phyloP scores from a whole-genome alignment of 2,113 vertebrate species.

The Apodemus speciosus region DNA sequence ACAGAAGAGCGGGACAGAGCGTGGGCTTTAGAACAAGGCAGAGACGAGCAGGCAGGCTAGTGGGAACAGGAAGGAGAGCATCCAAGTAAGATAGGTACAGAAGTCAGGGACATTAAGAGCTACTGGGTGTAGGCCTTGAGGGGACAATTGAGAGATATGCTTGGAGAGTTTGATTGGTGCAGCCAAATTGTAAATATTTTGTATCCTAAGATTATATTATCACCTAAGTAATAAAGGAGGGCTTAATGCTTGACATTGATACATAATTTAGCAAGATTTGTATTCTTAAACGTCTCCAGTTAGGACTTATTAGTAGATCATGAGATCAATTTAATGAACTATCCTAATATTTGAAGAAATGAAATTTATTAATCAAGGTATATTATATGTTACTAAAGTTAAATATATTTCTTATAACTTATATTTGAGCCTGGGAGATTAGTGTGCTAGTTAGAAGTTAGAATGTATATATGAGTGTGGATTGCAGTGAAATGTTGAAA shows the following conservation, averaged over 20 bases:
- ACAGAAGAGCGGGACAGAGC: not conserved
- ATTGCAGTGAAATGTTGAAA: not conserved
- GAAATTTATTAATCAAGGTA: not conserved
- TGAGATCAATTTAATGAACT: slow-evolving; percentile 38
- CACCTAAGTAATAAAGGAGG: not conserved
- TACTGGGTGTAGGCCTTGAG: not conserved
- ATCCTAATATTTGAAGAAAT: not conserved
- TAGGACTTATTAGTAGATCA: not conserved
- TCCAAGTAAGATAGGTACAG: not conserved
- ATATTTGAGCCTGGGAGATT: not conserved
- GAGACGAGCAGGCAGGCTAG: not conserved
- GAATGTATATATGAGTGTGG: not conserved
- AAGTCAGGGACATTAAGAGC: not conserved
- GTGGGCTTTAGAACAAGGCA: not conserved
- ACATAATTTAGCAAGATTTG: slow-evolving; percentile 1
- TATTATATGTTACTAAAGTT: not conserved
- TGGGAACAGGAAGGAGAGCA: not conserved
- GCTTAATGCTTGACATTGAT: not conserved
- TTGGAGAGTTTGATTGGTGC: not conserved
- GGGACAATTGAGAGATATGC: not conserved
- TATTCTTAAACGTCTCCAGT: not conserved
- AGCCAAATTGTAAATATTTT: not conserved
- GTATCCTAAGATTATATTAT: not conserved
- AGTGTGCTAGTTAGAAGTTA: not conserved
- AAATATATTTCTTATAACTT: slow-evolving; percentile 3